phyloP scores from a whole-genome alignment of 2,797 vertebrate genomes.

The Tangara arthus region DNA sequence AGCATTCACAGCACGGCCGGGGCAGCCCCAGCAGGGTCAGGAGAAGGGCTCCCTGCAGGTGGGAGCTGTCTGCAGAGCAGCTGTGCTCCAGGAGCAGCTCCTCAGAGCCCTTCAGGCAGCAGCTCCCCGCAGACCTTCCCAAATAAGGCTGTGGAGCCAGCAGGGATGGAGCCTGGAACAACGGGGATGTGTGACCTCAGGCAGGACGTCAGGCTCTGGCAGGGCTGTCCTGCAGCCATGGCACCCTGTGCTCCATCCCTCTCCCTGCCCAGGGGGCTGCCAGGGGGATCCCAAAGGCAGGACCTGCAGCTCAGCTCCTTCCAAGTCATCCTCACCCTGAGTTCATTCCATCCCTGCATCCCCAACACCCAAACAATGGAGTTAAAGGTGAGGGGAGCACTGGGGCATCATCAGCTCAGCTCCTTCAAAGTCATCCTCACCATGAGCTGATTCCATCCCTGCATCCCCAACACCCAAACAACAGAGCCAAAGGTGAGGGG shows the following conservation, averaged over 20 bases:
- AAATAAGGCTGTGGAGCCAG: slow-evolving; percentile 41
- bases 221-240: background rate
- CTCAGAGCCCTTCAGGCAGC: background rate
- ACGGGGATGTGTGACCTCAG: background rate
- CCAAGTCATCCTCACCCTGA: background rate
- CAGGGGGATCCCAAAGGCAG: background rate
- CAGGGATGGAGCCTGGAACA: background rate
- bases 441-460: background rate
- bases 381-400: background rate
- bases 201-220: background rate
- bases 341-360: background rate
- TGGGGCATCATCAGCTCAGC: background rate
- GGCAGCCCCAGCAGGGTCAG: background rate
- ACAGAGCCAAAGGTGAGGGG: background rate
- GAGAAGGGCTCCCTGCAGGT: background rate
- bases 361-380: background rate
- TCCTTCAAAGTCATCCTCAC: background rate
- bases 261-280: background rate
- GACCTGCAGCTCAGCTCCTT: background rate
- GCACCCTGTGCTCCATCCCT: background rate
- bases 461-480: background rate
- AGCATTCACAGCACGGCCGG: background rate
- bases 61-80: background rate
- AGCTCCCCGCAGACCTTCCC: slow-evolving; percentile 2
- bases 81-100: background rate